Evolutionary conservation across 2,113 vertebrate species (phyloP).

Genomic region (Oxyura jamaicensis): DNA sequence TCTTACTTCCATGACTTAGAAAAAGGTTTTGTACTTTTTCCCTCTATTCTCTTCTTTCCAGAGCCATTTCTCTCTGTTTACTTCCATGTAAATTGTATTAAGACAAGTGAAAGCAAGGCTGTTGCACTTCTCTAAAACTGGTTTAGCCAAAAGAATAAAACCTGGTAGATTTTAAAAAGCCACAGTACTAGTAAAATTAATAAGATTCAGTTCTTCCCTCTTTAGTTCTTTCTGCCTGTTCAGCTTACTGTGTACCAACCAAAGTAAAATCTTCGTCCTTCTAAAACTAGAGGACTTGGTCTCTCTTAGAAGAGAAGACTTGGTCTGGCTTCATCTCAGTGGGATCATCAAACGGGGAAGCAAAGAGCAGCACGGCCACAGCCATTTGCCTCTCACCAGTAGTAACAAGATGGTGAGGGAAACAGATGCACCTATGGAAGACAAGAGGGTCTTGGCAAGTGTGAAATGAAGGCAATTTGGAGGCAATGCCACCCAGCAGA

Average conservation of each 20-base stretch:
- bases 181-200: background rate
- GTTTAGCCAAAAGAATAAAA: background rate
- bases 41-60: background rate
- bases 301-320: background rate
- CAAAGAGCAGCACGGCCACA: background rate
- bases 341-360: background rate
- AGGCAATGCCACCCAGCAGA: background rate
- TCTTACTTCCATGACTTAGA: background rate
- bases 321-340: rapidly evolving
- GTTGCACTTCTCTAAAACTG: background rate
- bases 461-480: background rate
- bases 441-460: rapidly evolving
- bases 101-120: background rate
- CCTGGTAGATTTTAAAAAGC: background rate
- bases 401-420: background rate
- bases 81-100: background rate
- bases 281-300: rapidly evolving
- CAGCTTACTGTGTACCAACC: background rate
- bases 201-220: background rate
- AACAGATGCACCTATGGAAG: background rate
- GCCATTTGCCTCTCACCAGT: background rate
- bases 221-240: background rate
- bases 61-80: background rate
- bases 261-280: background rate
- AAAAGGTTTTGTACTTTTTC: background rate